Conservation (phyloP, 2,113 vertebrate species). For the Ovis canadensis region DNA sequence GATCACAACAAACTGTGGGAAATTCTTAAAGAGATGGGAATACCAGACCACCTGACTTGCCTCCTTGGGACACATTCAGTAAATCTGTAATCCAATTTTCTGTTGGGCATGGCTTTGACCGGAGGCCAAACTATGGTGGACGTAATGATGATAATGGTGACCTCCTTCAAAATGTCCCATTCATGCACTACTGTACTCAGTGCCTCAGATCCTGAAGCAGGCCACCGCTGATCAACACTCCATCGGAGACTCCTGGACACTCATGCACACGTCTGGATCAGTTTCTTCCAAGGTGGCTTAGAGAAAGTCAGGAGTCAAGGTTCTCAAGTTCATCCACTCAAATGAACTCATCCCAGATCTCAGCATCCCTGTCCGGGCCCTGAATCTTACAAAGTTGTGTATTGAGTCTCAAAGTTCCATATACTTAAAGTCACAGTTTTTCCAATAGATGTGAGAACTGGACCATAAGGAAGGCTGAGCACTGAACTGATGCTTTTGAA, state of each 20-base stretch:
- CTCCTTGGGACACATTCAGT: background rate
- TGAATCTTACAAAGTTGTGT: background rate
- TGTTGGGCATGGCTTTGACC: background rate
- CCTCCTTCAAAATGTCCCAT: background rate
- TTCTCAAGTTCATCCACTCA: background rate
- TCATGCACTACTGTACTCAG: background rate
- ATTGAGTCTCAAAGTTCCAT: background rate
- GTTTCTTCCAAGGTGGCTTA: background rate
- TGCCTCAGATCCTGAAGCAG: background rate
- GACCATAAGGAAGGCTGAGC: background rate
- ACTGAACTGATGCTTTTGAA: background rate
- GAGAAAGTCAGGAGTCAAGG: background rate
- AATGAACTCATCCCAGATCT: background rate
- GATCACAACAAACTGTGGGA: background rate
- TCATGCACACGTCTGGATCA: background rate
- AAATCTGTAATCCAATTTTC: background rate
- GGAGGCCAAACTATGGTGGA: background rate
- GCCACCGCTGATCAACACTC: background rate
- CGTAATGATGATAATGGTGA: background rate
- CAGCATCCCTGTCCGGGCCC: background rate
- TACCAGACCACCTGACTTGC: background rate
- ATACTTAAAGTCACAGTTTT: background rate
- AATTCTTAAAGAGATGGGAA: background rate
- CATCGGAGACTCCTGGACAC: background rate
- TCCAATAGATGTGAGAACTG: background rate